Evolutionary conservation across 2,113 vertebrate genomes (phyloP).

Genomic region (Pavo muticus): DNA sequence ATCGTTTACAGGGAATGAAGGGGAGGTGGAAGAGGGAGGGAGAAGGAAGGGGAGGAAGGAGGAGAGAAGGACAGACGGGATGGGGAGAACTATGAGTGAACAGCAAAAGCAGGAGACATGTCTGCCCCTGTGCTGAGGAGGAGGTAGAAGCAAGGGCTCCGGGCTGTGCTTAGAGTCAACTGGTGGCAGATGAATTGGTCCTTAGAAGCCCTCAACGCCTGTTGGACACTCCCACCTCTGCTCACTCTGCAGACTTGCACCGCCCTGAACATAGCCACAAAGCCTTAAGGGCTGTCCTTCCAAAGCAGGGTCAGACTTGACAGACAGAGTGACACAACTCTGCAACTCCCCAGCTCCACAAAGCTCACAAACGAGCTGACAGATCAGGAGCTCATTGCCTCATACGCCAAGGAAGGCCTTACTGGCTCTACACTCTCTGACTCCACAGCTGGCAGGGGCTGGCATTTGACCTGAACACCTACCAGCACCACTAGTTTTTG

Average conservation of each 20-base stretch:
- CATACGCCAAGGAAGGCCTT: neutral
- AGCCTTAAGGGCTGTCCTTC: neutral
- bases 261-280: neutral
- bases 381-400: conserved; percentile 1
- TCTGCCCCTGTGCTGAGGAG: conserved; percentile 6
- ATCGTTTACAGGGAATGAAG: conserved; percentile 74
- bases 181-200: neutral
- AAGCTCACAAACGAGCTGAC: neutral
- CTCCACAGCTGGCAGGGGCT: neutral
- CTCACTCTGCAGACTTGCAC: neutral
- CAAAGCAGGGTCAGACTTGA: neutral
- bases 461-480: neutral
- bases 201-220: neutral
- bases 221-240: neutral
- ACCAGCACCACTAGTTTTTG: neutral
- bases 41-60: conserved; percentile 57
- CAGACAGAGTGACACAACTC: neutral
- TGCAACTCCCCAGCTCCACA: neutral
- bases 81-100: conserved; percentile 70
- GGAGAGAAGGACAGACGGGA: conserved; percentile 67
- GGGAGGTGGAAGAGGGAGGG: conserved; percentile 58
- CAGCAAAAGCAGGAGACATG: conserved; percentile 51
- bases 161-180: neutral
- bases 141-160: neutral
- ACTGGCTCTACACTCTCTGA: neutral